Percentiles rank a stretch among this genome's conserved stretches.
Evolutionary conservation across 2,113 vertebrate genomes (phyloP).

Genomic region (Halichoeres trimaculatus): DNA sequence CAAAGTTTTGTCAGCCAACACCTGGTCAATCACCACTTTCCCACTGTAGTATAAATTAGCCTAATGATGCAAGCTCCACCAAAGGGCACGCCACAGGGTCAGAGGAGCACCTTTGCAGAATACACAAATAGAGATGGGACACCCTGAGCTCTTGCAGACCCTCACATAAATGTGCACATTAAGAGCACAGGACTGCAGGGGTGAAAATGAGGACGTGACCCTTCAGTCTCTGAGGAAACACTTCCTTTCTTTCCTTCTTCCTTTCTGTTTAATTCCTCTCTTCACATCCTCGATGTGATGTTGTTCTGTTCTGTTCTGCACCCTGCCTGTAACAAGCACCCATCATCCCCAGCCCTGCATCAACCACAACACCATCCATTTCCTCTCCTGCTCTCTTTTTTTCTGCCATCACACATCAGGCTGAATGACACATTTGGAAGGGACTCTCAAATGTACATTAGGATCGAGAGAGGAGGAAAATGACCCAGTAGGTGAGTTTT

Average conservation of each 20-base stretch:
- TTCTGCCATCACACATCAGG: slow-evolving; percentile 29
- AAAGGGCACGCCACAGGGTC: background rate
- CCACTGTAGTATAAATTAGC: background rate
- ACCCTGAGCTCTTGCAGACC: background rate
- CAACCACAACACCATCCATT: slow-evolving; percentile 8
- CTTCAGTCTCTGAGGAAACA: background rate
- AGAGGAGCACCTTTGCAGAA: background rate
- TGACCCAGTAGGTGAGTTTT: slow-evolving; percentile 64
- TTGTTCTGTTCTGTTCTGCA: background rate
- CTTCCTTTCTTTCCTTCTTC: background rate
- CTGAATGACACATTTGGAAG: slow-evolving; percentile 62
- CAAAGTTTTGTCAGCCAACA: background rate
- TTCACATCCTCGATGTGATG: background rate
- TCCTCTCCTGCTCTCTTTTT: slow-evolving; percentile 9
- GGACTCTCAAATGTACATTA: slow-evolving; percentile 64
- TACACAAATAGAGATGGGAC: slow-evolving; percentile 16
- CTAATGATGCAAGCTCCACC: slow-evolving; percentile 9
- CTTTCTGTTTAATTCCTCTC: background rate
- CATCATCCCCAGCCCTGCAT: background rate
- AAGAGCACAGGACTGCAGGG: background rate
- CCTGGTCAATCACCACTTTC: background rate
- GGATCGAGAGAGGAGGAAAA: slow-evolving; percentile 59
- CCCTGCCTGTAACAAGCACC: slow-evolving; percentile 3
- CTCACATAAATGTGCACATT: slow-evolving; percentile 5
- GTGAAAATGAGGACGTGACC: background rate